Base-by-base conservation (phyloP, 1,140 invertebrate species). In the Nymphalis io region DNA sequence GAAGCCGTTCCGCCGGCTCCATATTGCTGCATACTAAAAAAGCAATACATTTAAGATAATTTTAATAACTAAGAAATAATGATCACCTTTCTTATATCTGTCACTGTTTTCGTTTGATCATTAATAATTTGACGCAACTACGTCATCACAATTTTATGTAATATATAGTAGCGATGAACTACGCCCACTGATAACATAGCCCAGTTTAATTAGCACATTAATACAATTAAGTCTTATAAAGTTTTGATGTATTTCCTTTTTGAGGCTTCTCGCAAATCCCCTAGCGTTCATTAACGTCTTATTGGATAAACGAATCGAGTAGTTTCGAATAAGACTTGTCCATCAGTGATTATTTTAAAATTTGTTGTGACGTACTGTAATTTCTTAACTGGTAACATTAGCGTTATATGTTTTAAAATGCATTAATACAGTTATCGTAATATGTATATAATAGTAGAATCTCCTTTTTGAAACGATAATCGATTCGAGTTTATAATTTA, bases 11-110 rank as follows among this genome's bases (percentile, higher is more conserved):
- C 74, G 51, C 88, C 85, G 68, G 88, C 82, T 64, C 90, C 89
- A 87, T 92, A 92, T 62, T 92, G 92, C 78, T 92, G 91, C 91
- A 92, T 92, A 75, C 91, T 92, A 78, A 6, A 66, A 23, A 64
- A 60, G 68, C 60, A 58, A 2, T 44, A 57, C 44, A 62, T 51
- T 63, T 48, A 20, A 46, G 10, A 20, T 21, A 58, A 16, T 57
- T 63, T 33, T 33, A n/a, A n/a, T n/a, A n/a, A n/a, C n/a, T n/a
- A n/a, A n/a, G n/a, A n/a, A n/a, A n/a, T n/a, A n/a, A n/a, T n/a
- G n/a, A n/a, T n/a, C n/a, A n/a, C n/a, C n/a, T n/a, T n/a, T n/a
- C n/a, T n/a, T n/a, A n/a, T n/a, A n/a, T n/a, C n/a, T n/a, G n/a
- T n/a, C n/a, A n/a, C n/a, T n/a, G n/a, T n/a, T n/a, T n/a, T n/a